Base-by-base conservation (phyloP, 2,797 vertebrate species). In the Enteromius trimaculatus region DNA sequence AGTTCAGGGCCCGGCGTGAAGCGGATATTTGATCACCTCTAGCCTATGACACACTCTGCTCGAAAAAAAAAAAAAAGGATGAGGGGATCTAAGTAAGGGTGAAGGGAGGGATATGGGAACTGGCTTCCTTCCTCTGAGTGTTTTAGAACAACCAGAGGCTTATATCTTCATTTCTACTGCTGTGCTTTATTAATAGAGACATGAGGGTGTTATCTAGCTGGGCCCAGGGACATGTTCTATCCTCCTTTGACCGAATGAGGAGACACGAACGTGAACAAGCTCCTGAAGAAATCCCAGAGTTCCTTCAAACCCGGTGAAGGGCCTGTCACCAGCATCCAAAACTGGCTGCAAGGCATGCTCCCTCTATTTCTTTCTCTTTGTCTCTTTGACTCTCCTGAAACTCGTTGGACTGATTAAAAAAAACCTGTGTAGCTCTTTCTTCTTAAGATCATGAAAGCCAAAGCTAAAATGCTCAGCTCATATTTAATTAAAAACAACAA, bases 221-320 rank as follows among this genome's bases (percentile, higher is more conserved):
- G n/a, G 77, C 79, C 72, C 69, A 71, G 74, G 79, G 84, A 86
- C 39, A 42, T 44, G 64, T 78, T 80, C 17, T 47, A 55, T 62
- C 29, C 72, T 23, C 39, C 66, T 26, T 49, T 80, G 66, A 65
- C 77, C 55, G 60, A 77, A 19, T 19, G 53, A 81, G 79, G 6
- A 69, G 64, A 42, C 55, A 53, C 16, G 58, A 62, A 79, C 34
- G 77, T 83, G 84, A 78, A 79, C 49, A 82, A 58, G 64, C 71
- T 87, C 87, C 74, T 79, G 84, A 80, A 89, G 90, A 89, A 91
- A 78, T 91, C 93, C 89, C 89, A 90, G 87, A 87, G 86, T 91
- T 90, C 87, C 92, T 92, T 93, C 92, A 60, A 90, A 81, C 83
- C 86, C 85, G 83, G 91, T 88, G 85, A 89, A 84, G 76, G 85